Base-by-base conservation (phyloP, 2,113 vertebrate genomes). In the Sturnira hondurensis region DNA sequence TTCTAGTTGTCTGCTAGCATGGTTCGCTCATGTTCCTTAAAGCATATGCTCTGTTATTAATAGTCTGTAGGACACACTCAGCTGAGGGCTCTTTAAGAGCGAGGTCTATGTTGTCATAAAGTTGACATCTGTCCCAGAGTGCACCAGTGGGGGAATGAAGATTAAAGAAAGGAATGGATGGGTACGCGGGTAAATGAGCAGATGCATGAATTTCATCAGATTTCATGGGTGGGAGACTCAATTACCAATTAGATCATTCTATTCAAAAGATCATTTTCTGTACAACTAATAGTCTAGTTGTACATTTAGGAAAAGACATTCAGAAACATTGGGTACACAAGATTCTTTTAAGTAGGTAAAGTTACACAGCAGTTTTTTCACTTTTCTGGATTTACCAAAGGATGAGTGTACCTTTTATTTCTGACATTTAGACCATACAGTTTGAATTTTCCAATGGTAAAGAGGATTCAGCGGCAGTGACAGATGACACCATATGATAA, bases 401-500 rank as follows among this genome's bases (percentile, higher is more conserved):
- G 45, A 73, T 94, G 95, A 86, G 90, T 91, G 63, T 80, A 50
- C n/a, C 80, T 71, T 96, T 86, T 91, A 43, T 96, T 93, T 96
- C 81, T 94, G 86, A 95, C 82, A 87, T 63, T 86, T 94, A 87
- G 65, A 94, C 45, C 82, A 91, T 67, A 85, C 68, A 95, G 95
- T 97, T 96, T 93, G 94, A 90, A 81, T 87, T 93, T 97, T 94
- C 78, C 80, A 83, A 22, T 78, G 38, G 76, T 1, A 15, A 98
- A 93, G 14, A 47, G 33, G 26, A 71, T 89, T 92, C 74, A 80
- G 89, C 47, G 89, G 65, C 24, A 96, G 92, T 97, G 97, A 98
- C 78, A 74, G 82, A 97, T 97, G 78, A 86, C 78, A 43, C 58
- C 83, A 94, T 71, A 88, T 95, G 92, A 97, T 96, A 96, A 96